Evolutionary conservation across 2,797 vertebrate genomes (phyloP), one percentile per base, ranked within the genome.

Genomic region (Enteromius fasciolatus): DNA sequence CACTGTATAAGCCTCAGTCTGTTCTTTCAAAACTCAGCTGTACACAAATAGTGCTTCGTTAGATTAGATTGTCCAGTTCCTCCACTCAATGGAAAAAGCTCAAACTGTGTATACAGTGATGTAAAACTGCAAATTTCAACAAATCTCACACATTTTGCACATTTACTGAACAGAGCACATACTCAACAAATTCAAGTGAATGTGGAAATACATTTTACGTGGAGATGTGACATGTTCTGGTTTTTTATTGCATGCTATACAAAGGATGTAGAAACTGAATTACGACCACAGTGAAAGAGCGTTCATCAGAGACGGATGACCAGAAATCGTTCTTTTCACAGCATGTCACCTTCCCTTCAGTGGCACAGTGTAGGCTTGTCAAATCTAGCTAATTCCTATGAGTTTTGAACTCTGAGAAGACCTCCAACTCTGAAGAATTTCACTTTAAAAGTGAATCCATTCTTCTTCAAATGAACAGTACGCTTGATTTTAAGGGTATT

Each of bases 301-400:
- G 90, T 89, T 89, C 81, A 89, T 91, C 87, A 92, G 90, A 89
- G 89, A 90, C 81, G 76, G 81, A 87, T 87, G 57, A 86, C 89
- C 87, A 90, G 88, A 90, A 92, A 92, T 90, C 80, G 85, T 88
- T 82, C 86, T 89, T 87, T 93, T 94, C 94, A 94, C 93, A 95
- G 92, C 93, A 95, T 95, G 92, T 94, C 94, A 92, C 93, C 94
- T 93, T 92, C 92, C 95, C 94, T 81, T 94, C 94, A 80, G 64
- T 90, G 95, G 96, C 97, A 97, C 97, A 97, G 97, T 98, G 97
- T 97, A 95, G 93, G 95, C 96, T 96, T 93, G 93, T 94, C 95
- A 95, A 90, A 94, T 95, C 94, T 95, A 92, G 89, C 54, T 76
- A 57, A 75, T 78, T 93, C 92, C 91, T 89, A 91, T 92, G 93